Percentiles rank a stretch among this genome's conserved stretches.
phyloP scores from a whole-genome alignment of 1,140 invertebrate species.

The Orchesella cincta region DNA sequence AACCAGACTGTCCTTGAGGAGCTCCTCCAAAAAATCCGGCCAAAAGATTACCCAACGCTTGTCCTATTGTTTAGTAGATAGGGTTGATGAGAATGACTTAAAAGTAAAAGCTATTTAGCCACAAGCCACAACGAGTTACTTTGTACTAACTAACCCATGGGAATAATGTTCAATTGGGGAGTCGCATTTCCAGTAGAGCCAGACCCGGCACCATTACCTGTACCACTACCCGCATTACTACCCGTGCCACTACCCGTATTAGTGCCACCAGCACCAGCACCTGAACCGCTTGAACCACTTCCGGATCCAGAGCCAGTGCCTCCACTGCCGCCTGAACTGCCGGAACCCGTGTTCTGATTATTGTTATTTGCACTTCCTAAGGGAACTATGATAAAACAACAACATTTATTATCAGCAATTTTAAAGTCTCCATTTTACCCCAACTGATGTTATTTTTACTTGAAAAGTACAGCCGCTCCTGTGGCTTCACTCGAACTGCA shows the following conservation, averaged over 20 bases:
- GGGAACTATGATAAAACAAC: neutral
- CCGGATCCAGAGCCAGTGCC: neutral
- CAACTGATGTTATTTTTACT: neutral
- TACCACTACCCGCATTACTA: neutral
- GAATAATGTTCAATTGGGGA: neutral
- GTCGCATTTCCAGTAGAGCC: neutral
- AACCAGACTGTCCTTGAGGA: slow-evolving; percentile 6
- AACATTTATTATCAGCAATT: neutral
- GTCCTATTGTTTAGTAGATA: neutral
- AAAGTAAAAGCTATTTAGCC: neutral
- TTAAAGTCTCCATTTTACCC: neutral
- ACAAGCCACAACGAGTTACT: neutral
- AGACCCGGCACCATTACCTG: neutral
- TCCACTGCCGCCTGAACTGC: neutral
- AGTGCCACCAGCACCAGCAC: too few species aligned
- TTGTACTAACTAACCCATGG: neutral
- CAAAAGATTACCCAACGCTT: slow-evolving; percentile 12
- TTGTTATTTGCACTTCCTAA: neutral
- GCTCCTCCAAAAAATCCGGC: neutral
- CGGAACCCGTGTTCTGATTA: neutral
- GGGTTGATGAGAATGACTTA: neutral
- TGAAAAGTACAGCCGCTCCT: neutral
- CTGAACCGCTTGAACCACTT: neutral
- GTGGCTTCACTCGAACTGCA: neutral
- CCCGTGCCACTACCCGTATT: neutral